Evolutionary conservation across 1,140 invertebrate species (phyloP), one percentile per base, ranked within the genome.

Genomic region (Cataglyphis hispanica): DNA sequence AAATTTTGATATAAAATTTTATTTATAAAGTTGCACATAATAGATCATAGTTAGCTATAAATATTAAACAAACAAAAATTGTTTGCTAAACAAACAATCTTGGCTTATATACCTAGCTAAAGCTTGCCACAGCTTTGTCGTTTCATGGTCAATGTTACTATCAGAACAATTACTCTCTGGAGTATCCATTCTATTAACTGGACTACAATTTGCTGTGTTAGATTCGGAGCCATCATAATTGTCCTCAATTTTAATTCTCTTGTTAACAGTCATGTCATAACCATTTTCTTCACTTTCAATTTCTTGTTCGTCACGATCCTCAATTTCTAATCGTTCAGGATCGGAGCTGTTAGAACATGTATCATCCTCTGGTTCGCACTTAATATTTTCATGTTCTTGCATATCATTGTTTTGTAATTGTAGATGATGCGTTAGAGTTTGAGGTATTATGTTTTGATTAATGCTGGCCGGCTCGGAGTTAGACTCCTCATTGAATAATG

Each of bases 161-260:
- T 95, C 95, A 0, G 96, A 96, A 84, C 94, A 95, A 83, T 96
- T 95, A 81, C 96, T 96, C 64, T 96, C 96, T 6, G 96, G 95
- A 5, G 95, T 95, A 64, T 96, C 95, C 94, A 94, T 95, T 66
- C 94, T 85, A 77, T 95, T 95, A 66, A 95, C 93, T 13, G 94
- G 94, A 87, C 95, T 95, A n/a, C 84, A 77, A 80, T 93, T 91
- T 0, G 93, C 91, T 37, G 91, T 90, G 66, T 87, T 88, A n/a
- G 87, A 64, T 63, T 93, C 93, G 2, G 91, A 93, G 69, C 88
- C 88, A 2, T 94, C 92, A 11, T 92, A 92, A 69, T 90, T 91
- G 11, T 89, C 89, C 16, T 92, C 91, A 34, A 89, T 19, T 89
- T 91, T 93, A 60, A 85, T 85, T 78, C 92, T 91, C 40, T 95